Percentiles rank a stretch among this genome's conserved stretches.
phyloP scores from a whole-genome alignment of 2,888 invertebrate genomes.

The Colletes collaris region DNA sequence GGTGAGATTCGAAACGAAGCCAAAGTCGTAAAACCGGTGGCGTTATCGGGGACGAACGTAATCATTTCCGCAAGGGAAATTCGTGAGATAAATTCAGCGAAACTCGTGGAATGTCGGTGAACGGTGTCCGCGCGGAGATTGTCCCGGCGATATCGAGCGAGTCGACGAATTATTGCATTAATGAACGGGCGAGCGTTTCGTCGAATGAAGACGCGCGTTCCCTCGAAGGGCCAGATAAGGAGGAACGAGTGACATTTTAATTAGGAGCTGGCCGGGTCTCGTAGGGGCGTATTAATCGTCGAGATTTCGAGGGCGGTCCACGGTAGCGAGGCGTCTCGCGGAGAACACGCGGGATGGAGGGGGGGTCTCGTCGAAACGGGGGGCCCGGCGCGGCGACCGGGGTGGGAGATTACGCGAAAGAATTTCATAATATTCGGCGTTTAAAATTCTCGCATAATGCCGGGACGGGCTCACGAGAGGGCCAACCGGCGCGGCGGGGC shows the following conservation, averaged over 20 bases:
- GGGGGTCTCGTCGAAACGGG: constrained; percentile 37
- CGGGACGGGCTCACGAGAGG: constrained; percentile 39
- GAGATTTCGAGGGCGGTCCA: constrained; percentile 63
- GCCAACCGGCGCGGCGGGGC: constrained; percentile 22
- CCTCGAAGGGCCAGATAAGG: constrained; percentile 45
- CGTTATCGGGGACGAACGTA: no score
- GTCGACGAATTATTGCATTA: no score
- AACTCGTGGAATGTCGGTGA: no score
- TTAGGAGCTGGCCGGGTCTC: constrained; percentile 70
- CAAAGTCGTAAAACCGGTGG: no score
- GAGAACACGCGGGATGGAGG: constrained; percentile 24
- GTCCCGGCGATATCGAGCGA: no score
- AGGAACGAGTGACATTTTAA: constrained; percentile 71
- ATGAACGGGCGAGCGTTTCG: background rate
- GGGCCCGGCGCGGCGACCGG: constrained; percentile 26
- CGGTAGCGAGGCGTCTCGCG: constrained; percentile 34
- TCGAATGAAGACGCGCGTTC: constrained; percentile 47
- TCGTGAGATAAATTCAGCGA: no score
- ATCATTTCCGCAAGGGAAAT: no score
- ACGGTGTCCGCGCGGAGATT: no score
- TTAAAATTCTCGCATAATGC: constrained; percentile 80
- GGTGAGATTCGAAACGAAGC: no score
- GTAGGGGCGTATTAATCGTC: constrained; percentile 73
- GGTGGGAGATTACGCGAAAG: constrained; percentile 73
- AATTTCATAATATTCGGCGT: constrained; percentile 79